These are phyloP conservation scores for Hydrotaea diabolus DNA, from an alignment of 2,888 invertebrate genomes.

Conservation along the genomic window DNA sequence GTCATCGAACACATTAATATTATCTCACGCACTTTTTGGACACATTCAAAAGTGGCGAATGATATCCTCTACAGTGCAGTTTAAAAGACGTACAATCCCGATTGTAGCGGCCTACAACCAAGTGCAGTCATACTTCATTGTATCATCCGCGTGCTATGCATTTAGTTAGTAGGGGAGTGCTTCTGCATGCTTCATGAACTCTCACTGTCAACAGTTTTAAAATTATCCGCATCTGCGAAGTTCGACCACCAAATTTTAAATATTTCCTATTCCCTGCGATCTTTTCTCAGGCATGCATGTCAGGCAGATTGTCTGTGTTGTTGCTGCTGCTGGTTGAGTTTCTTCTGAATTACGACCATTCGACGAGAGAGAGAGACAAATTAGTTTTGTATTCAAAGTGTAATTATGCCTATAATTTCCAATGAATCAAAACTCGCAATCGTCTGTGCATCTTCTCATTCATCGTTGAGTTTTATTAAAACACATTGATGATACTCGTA, in stretches of 20 bases:
- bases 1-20: conserved; percentile 77
- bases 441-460: conserved; percentile 57
- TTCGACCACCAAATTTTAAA: neutral
- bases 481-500: conserved; percentile 57
- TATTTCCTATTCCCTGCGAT: conserved; percentile 7
- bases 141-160: no score
- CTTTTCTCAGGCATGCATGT: neutral
- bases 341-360: conserved; percentile 43
- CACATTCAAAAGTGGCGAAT: conserved; percentile 60
- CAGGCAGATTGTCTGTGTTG: neutral
- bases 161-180: no score
- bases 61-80: conserved; percentile 41
- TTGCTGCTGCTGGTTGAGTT: conserved; percentile 31
- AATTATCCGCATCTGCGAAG: conserved; percentile 31
- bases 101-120: no score
- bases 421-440: conserved; percentile 74
- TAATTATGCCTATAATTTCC: conserved; percentile 79
- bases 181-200: neutral
- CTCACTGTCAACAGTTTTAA: conserved; percentile 31
- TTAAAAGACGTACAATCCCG: neutral
- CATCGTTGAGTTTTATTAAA: conserved; percentile 46
- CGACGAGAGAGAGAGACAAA: conserved; percentile 53
- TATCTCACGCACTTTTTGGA: conserved; percentile 65
- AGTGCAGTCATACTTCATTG: no score
- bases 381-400: conserved; percentile 68